These are phyloP conservation scores for Hippoglossus stenolepis DNA, from an alignment of 2,113 vertebrate species.

Conservation along the genomic window DNA sequence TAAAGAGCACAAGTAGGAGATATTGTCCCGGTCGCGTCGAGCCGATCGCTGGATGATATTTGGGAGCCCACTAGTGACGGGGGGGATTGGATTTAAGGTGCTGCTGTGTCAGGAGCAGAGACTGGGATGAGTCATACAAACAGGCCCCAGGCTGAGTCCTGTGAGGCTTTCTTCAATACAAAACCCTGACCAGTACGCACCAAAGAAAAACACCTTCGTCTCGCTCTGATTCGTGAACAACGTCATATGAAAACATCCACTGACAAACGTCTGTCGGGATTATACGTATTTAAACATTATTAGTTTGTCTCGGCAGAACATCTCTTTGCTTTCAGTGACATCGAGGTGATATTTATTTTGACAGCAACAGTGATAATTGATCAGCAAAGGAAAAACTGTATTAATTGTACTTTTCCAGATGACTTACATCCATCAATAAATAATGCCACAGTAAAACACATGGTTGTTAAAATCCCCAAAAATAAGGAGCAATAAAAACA, in stretches of 20 bases:
- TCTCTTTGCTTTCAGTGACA: background rate
- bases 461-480: too few species aligned
- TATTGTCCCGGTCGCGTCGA: constrained; percentile 39
- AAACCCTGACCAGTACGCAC: constrained; percentile 1
- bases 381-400: too few species aligned
- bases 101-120: constrained; percentile 52
- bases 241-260: background rate
- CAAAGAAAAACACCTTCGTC: background rate
- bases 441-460: too few species aligned
- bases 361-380: too few species aligned
- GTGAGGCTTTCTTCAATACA: background rate
- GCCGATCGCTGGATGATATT: constrained; percentile 43
- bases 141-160: constrained; percentile 41
- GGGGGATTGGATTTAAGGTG: constrained; percentile 51
- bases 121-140: constrained; percentile 60
- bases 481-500: too few species aligned
- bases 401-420: too few species aligned
- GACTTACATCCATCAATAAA: too few species aligned
- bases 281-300: too few species aligned
- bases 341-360: too few species aligned
- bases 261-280: too few species aligned
- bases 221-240: background rate
- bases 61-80: constrained; percentile 46
- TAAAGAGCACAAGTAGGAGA: constrained; percentile 52
- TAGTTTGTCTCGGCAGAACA: background rate